Percentiles rank a stretch among this genome's conserved stretches.
These are phyloP conservation scores for Buathra laborator DNA, from an alignment of 2,888 invertebrate species.

Conservation along the genomic window DNA sequence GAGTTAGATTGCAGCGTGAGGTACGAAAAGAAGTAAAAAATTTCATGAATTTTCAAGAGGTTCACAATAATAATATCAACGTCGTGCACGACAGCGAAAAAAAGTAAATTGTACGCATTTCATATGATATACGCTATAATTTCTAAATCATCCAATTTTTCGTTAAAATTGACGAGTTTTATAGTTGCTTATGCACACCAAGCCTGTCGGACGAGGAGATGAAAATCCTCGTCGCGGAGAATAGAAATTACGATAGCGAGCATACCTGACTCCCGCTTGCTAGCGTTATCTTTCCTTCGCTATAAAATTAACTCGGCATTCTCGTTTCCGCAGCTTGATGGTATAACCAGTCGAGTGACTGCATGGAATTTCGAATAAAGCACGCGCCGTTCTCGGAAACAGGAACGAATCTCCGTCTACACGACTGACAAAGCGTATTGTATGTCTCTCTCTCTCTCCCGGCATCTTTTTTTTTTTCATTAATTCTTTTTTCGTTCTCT, in stretches of 20 bases:
- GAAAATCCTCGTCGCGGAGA: conserved; percentile 27
- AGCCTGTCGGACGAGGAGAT: conserved; percentile 24
- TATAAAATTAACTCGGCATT: conserved; percentile 41
- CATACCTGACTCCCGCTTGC: neutral
- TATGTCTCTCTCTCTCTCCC: neutral
- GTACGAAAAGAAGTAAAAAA: neutral
- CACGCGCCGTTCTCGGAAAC: conserved; percentile 10
- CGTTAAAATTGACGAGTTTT: neutral
- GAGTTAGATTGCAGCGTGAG: neutral
- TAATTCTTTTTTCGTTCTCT: neutral
- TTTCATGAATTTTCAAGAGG: conserved; percentile 14
- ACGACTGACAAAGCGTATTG: neutral
- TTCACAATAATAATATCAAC: neutral
- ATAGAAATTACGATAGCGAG: conserved; percentile 27
- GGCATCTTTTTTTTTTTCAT: neutral
- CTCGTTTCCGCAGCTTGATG: conserved; percentile 41
- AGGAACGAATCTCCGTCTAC: neutral
- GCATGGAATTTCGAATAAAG: conserved; percentile 31
- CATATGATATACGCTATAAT: neutral
- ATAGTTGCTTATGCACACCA: conserved; percentile 10
- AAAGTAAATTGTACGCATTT: neutral
- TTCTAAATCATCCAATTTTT: neutral
- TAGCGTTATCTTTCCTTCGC: conserved; percentile 27
- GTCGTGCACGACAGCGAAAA: neutral
- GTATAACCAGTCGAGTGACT: conserved; percentile 17